These are phyloP conservation scores for Cosmia trapezina DNA, from an alignment of 2,888 invertebrate species.

Conservation along the genomic window DNA sequence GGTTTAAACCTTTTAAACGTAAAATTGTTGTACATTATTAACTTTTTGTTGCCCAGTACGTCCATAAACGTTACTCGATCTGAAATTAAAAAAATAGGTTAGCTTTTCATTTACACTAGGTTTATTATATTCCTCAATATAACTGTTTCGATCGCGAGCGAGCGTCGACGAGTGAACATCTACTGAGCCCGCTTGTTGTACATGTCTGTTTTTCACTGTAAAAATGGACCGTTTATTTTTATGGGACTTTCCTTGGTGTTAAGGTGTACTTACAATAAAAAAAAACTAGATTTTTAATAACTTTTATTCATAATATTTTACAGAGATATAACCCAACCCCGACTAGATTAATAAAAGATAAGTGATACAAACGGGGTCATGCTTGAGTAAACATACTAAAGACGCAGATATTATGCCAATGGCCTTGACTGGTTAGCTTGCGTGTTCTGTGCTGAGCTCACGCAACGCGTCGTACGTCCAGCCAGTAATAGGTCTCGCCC, in stretches of 20 bases:
- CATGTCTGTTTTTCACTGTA: neutral
- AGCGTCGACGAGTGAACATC: neutral
- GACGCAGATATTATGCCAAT: too few species aligned
- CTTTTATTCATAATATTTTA: constrained; percentile 5
- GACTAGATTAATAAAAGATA: neutral
- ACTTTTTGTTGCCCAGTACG: neutral
- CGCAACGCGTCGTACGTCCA: too few species aligned
- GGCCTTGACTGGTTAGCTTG: too few species aligned
- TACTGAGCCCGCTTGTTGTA: neutral
- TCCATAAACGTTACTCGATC: neutral
- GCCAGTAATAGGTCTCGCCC: too few species aligned
- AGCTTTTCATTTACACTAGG: neutral
- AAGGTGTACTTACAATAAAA: too few species aligned
- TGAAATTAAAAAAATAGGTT: neutral
- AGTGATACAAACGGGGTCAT: neutral
- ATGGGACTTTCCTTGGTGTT: neutral
- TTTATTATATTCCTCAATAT: neutral
- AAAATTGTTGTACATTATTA: neutral
- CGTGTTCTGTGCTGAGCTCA: too few species aligned
- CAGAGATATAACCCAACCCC: neutral
- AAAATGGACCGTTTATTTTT: neutral
- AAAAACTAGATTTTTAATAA: neutral
- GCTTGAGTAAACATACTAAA: neutral
- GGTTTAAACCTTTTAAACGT: neutral
- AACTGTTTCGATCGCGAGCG: neutral